Evolutionary conservation across 92 coral and sea anemone species (phyloP).

Genomic region (Bergia puertoricense): DNA sequence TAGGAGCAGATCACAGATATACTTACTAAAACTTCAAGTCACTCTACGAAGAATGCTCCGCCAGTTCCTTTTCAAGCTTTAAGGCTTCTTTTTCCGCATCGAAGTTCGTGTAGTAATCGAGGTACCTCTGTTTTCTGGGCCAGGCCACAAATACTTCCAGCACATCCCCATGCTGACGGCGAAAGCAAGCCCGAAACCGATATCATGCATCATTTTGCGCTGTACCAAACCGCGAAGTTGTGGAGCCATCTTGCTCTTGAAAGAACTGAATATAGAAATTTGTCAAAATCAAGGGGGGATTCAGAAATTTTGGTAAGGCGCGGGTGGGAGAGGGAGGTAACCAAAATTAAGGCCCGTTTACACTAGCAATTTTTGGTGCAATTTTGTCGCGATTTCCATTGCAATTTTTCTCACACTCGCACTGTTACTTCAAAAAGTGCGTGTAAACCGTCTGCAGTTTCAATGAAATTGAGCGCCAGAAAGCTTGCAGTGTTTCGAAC

Average conservation of each 20-base stretch:
- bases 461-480: too few relatives aligned
- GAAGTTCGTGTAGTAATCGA: conserved; percentile 69
- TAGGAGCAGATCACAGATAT: background rate
- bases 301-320: too few relatives aligned
- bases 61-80: conserved; percentile 63
- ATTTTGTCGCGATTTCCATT: too few relatives aligned
- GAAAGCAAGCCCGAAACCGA: conserved; percentile 59
- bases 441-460: too few relatives aligned
- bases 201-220: conserved; percentile 62
- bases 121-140: conserved; percentile 75
- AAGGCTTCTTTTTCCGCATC: conserved; percentile 83
- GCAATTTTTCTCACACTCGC: too few relatives aligned
- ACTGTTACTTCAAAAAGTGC: too few relatives aligned
- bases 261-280: too few relatives aligned
- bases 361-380: too few relatives aligned
- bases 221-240: conserved; percentile 84
- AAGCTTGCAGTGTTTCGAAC: too few relatives aligned
- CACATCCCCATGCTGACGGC: conserved; percentile 67
- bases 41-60: conserved; percentile 37
- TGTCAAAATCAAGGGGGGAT: too few relatives aligned
- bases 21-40: background rate
- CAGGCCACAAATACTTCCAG: conserved; percentile 77
- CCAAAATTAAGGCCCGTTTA: too few relatives aligned
- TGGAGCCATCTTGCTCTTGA: conserved; percentile 57
- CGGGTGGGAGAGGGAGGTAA: too few relatives aligned